phyloP scores from a whole-genome alignment of 2,797 vertebrate species.

The Manis javanica region DNA sequence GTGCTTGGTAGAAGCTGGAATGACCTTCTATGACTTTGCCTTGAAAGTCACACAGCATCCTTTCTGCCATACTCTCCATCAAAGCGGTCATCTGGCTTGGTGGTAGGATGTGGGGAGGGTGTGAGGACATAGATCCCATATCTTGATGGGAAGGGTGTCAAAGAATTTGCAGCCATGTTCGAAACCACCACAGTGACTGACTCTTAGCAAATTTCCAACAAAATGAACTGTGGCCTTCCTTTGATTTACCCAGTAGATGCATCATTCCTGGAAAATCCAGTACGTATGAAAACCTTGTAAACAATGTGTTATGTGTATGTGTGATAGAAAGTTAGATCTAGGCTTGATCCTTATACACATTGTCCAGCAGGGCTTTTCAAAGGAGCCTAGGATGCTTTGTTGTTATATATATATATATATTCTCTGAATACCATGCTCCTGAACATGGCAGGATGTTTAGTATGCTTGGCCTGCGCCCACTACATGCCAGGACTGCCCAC shows the following conservation, averaged over 20 bases:
- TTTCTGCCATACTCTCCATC: not conserved
- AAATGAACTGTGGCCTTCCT: not conserved
- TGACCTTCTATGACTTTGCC: not conserved
- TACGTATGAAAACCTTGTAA: not conserved
- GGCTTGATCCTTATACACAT: not conserved
- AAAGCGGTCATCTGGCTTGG: fast-evolving
- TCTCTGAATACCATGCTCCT: too few relatives aligned
- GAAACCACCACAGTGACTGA: not conserved
- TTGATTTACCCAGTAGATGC: not conserved
- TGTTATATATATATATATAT: too few relatives aligned
- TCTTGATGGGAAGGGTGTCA: not conserved
- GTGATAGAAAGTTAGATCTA: not conserved
- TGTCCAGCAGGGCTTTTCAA: not conserved
- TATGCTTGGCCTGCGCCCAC: not conserved
- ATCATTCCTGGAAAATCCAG: not conserved
- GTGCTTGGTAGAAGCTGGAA: not conserved
- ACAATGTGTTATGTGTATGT: not conserved
- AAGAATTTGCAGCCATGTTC: not conserved
- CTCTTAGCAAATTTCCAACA: not conserved
- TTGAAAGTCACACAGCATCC: not conserved
- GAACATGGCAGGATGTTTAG: not conserved
- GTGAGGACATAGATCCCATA: not conserved
- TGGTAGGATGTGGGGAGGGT: not conserved
- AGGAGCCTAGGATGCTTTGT: not conserved
- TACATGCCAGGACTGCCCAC: not conserved